phyloP scores from a whole-genome alignment of 1,140 invertebrate species.

The Drosophila quadrilineata region DNA sequence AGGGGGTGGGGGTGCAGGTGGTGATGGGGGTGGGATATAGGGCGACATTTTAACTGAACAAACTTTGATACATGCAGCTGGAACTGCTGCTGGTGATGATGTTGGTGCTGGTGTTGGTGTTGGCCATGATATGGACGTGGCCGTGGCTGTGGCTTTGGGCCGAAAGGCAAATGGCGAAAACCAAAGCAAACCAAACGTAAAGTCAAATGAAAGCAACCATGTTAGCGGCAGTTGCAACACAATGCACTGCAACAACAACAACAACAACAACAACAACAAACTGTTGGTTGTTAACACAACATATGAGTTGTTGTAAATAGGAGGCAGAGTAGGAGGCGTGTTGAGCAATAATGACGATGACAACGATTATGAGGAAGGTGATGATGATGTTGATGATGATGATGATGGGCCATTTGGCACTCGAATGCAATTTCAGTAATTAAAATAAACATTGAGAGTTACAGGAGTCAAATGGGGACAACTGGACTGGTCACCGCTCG shows the following conservation, averaged over 20 bases:
- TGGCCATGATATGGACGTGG: too few relatives aligned
- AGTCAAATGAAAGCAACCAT: constrained; percentile 72
- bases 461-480: too few relatives aligned
- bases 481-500: constrained; percentile 27
- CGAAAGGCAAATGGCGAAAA: constrained; percentile 58
- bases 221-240: constrained; percentile 52
- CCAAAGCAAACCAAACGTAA: constrained; percentile 66
- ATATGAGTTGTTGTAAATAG: constrained; percentile 23
- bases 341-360: too few relatives aligned
- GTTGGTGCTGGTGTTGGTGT: too few relatives aligned
- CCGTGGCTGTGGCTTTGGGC: constrained; percentile 10
- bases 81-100: too few relatives aligned
- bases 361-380: neutral
- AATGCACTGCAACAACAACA: constrained; percentile 52
- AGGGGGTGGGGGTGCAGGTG: too few relatives aligned
- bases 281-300: constrained; percentile 70
- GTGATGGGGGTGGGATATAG: too few relatives aligned
- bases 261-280: constrained; percentile 54
- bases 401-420: constrained; percentile 68
- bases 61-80: constrained; percentile 72
- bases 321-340: too few relatives aligned
- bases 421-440: constrained; percentile 81
- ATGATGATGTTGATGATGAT: constrained; percentile 11
- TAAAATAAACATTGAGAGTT: constrained; percentile 74
- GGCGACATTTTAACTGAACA: constrained; percentile 77